These are phyloP conservation scores for Atta texana DNA, from an alignment of 1,140 invertebrate species.

Conservation along the genomic window DNA sequence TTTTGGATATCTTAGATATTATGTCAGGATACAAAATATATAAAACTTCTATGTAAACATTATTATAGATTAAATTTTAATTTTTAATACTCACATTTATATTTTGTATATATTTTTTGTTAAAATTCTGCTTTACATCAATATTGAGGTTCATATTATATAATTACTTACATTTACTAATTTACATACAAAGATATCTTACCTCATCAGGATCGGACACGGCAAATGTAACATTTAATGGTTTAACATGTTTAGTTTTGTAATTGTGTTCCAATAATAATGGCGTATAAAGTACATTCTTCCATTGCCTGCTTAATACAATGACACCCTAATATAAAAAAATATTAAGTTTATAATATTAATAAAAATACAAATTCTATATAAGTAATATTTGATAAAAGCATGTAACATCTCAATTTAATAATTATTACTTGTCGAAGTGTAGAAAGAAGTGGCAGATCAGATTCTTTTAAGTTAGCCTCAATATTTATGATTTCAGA, in stretches of 20 bases:
- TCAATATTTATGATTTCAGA: constrained; percentile 92
- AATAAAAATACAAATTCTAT: constrained; percentile 48
- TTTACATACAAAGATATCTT: constrained; percentile 52
- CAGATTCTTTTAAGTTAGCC: constrained; percentile 92
- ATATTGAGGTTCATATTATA: not conserved
- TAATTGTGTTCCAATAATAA: constrained; percentile 95
- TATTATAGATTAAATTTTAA: constrained; percentile 29
- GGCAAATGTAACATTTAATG: constrained; percentile 95
- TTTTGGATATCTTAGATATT: constrained; percentile 40
- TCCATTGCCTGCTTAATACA: constrained; percentile 97
- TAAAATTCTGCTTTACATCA: not conserved
- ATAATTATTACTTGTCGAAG: constrained; percentile 90
- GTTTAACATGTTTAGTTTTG: constrained; percentile 93
- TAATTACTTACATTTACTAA: not conserved
- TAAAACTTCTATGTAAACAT: constrained; percentile 47
- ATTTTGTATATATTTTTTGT: constrained; percentile 3
- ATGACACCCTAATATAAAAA: constrained; percentile 91
- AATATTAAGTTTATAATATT: constrained; percentile 45
- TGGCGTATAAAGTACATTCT: constrained; percentile 97
- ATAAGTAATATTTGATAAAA: constrained; percentile 5
- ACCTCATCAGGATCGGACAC: constrained; percentile 93
- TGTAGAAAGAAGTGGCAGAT: constrained; percentile 95
- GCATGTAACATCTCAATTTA: constrained; percentile 12
- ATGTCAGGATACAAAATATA: constrained; percentile 23
- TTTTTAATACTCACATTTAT: constrained; percentile 17